Evolutionary conservation across 2,888 invertebrate genomes (phyloP), one percentile per base, ranked within the genome.

Genomic region (Arctia plantaginis): DNA sequence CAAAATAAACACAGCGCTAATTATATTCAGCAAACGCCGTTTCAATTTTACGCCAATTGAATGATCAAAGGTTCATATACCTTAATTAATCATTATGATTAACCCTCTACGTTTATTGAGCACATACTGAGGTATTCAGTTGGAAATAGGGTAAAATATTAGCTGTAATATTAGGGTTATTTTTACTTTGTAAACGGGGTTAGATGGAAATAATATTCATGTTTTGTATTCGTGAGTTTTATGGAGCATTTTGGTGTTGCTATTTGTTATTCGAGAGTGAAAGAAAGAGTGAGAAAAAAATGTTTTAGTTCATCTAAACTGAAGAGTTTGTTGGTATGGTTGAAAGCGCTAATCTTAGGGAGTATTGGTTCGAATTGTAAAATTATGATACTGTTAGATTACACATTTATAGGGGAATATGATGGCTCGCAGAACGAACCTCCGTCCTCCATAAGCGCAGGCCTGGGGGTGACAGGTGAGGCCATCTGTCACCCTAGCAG

Each of bases 1-100:
- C 76, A 76, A 81, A 83, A 80, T 74, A 80, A 81, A 81, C 77
- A 77, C 66, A 69, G 72, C 72, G 74, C 76, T 81, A 85, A 83
- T 84, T 85, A 85, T 77, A 78, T 74, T 79, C 66, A 23, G 77
- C 71, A 79, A 82, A 84, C 78, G 75, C 75, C 69, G 80, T 78
- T 81, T 74, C 77, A 75, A 85, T 85, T 84, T 80, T 75, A 82
- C 83, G 79, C 81, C 78, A 69, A 82, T 79, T 84, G 81, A 68
- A 65, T 80, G 77, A 85, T 85, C 78, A 80, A 85, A 81, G 82
- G 79, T 75, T 77, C 75, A 75, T 74, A 76, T 20, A 75, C 64
- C 47, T 77, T 81, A 76, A 82, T 81, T 83, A 77, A 83, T 81
- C 73, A 79, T 77, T 78, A 80, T 80, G 75, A 75, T 74, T 70